Evolutionary conservation across 2,888 invertebrate genomes (phyloP).

Genomic region (Kryphioiulus occultus): DNA sequence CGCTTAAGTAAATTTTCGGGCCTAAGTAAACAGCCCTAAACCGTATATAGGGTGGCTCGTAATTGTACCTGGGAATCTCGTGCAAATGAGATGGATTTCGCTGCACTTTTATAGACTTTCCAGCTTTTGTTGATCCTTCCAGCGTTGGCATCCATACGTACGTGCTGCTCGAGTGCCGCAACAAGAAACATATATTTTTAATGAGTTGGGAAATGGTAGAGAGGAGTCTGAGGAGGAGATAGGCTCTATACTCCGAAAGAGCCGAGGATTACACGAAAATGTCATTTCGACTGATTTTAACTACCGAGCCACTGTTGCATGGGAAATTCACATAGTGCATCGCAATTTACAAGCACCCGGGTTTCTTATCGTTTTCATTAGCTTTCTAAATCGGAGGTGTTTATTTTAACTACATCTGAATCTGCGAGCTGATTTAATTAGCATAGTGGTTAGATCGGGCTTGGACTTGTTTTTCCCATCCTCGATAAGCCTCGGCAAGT

Average conservation of each 20-base stretch:
- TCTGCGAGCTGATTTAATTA: conserved; percentile 6
- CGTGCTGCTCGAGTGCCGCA: neutral
- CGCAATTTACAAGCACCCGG: neutral
- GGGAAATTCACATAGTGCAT: neutral
- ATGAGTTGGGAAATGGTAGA: conserved; percentile 33
- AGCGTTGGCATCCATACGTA: neutral
- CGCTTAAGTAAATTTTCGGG: conserved; percentile 44
- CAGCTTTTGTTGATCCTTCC: conserved; percentile 33
- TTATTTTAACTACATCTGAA: conserved; percentile 20
- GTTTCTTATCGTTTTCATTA: conserved; percentile 28
- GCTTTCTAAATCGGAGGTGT: neutral
- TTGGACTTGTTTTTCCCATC: neutral
- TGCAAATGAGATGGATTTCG: conserved; percentile 12
- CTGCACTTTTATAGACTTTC: conserved; percentile 21
- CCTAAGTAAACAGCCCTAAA: conserved; percentile 29
- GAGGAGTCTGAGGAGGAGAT: no score
- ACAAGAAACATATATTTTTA: conserved; percentile 40
- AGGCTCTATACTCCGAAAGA: neutral
- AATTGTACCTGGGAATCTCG: conserved; percentile 11
- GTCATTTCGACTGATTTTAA: conserved; percentile 34
- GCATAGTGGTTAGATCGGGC: conserved; percentile 30
- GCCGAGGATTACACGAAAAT: conserved; percentile 29
- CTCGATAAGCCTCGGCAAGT: neutral
- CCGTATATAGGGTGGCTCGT: conserved; percentile 39
- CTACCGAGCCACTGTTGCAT: neutral